These are phyloP conservation scores for Rhinoraja longicauda DNA, from an alignment of 2,797 vertebrate genomes.

Conservation along the genomic window DNA sequence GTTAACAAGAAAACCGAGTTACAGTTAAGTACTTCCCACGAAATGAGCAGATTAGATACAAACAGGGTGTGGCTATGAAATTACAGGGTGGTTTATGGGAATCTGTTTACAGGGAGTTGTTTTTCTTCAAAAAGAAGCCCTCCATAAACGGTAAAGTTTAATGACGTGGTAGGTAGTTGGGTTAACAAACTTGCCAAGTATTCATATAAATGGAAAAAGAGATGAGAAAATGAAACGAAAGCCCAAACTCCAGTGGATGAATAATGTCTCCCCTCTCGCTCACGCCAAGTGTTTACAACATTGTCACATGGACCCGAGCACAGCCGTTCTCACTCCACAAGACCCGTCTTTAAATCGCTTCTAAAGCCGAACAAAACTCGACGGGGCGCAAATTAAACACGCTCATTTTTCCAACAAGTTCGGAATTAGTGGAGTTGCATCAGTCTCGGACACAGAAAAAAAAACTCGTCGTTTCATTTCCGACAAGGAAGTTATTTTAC, in stretches of 20 bases:
- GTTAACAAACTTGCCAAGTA: background rate
- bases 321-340: conserved; percentile 1
- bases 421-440: too few species aligned
- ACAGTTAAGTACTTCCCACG: conserved; percentile 14
- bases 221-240: background rate
- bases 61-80: conserved; percentile 47
- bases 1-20: background rate
- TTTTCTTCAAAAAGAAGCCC: background rate
- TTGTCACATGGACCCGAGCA: conserved; percentile 35
- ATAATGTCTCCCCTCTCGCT: background rate
- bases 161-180: too few species aligned
- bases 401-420: background rate
- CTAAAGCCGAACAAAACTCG: background rate
- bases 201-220: background rate
- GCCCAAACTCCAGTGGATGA: conserved; percentile 1
- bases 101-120: conserved; percentile 10
- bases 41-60: conserved; percentile 31
- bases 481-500: conserved; percentile 28
- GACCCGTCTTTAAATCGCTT: background rate
- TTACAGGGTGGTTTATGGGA: conserved; percentile 29
- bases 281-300: conserved; percentile 30
- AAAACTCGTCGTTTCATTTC: background rate
- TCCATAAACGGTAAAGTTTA: background rate
- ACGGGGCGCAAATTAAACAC: background rate
- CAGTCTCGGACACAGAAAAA: background rate